Evolutionary conservation across 1,140 invertebrate species (phyloP), one percentile per base, ranked within the genome.

Genomic region (Acromyrmex heyeri): DNA sequence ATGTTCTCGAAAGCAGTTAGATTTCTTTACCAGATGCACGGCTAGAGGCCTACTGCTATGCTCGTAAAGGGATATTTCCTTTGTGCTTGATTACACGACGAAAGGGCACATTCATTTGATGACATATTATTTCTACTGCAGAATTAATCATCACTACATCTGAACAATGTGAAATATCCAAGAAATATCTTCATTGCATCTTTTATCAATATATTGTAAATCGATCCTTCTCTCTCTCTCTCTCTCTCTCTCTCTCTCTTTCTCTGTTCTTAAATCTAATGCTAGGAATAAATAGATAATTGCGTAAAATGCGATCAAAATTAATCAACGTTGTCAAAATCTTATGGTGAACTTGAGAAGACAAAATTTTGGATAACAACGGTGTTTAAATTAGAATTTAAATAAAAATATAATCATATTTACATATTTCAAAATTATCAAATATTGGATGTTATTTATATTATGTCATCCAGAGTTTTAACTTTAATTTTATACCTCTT

Each of bases 41-140:
- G 16, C 34, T 69, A 50, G 78, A 72, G 86, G 86, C 86, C 89
- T 88, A 86, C 65, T 67, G 72, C 38, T 88, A 89, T 86, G 61
- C 77, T 86, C 86, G 81, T 75, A 86, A 76, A 90, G 78, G 64
- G 88, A 88, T 87, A 85, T 57, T 69, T 64, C 30, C 87, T 93
- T 94, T 93, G 90, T 93, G 92, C 93, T 92, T 87, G 64, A 65
- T 91, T 89, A 87, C 79, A 90, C 87, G 90, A 90, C 83, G 76
- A 93, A 91, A 92, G 92, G 92, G 88, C 93, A 93, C 92, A 91
- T 92, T 92, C 81, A 88, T 88, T 89, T 92, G 91, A 93, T 94
- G 93, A 91, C 92, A 90, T 90, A 85, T 88, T 82, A 64, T 73
- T 70, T 83, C 72, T 88, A 89, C 53, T 59, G 78, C 30, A 50